Percentiles rank a stretch among this genome's conserved stretches.
phyloP scores from a whole-genome alignment of 2,888 invertebrate genomes.

The Leptinotarsa juncta region DNA sequence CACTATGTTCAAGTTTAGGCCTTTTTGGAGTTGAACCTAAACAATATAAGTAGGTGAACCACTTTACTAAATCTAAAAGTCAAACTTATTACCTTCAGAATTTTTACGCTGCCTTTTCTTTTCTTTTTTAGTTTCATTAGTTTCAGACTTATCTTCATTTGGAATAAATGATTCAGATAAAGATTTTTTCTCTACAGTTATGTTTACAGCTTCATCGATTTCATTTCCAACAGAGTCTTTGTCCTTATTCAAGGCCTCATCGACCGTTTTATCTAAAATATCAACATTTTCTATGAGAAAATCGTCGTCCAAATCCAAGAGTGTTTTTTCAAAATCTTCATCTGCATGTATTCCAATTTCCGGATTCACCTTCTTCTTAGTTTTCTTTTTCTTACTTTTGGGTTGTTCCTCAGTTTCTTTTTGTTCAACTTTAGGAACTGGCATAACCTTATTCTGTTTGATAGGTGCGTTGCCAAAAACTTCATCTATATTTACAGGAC shows the following conservation, averaged over 20 bases:
- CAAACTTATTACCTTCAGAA: constrained; percentile 42
- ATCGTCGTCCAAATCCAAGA: constrained; percentile 74
- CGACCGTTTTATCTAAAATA: constrained; percentile 58
- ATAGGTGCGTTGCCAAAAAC: constrained; percentile 75
- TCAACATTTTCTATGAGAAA: constrained; percentile 59
- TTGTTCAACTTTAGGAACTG: constrained; percentile 37
- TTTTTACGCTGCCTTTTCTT: constrained; percentile 47
- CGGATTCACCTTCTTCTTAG: constrained; percentile 48
- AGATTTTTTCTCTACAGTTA: constrained; percentile 22
- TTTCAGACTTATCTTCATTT: not conserved
- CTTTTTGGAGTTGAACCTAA: constrained; percentile 48
- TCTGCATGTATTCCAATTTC: constrained; percentile 72
- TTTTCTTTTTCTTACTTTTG: constrained; percentile 51
- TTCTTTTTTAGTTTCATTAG: constrained; percentile 27
- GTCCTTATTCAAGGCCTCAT: constrained; percentile 47
- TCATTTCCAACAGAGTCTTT: constrained; percentile 37
- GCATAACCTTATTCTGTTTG: constrained; percentile 66
- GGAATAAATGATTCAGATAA: not conserved
- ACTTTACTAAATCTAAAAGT: constrained; percentile 14
- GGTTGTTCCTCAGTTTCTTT: constrained; percentile 41
- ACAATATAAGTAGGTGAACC: constrained; percentile 52
- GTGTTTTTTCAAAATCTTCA: constrained; percentile 77
- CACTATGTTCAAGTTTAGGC: constrained; percentile 57
- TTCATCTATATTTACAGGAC: constrained; percentile 67
- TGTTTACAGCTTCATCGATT: not conserved